Evolutionary conservation across 2,888 invertebrate genomes (phyloP).

Genomic region (Apodemia duryi): DNA sequence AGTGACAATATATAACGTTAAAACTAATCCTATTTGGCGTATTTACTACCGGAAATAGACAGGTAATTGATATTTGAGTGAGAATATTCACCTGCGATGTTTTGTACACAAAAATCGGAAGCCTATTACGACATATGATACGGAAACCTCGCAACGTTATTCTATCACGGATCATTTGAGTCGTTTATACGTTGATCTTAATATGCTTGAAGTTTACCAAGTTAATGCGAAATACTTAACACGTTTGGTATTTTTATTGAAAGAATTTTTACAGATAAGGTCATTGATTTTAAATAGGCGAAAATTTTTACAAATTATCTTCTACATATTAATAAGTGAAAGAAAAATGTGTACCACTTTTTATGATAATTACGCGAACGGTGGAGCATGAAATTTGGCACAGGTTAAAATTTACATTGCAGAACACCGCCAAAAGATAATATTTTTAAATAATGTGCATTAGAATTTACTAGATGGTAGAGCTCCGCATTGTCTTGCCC

Average conservation of each 20-base stretch:
- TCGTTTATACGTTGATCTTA: constrained; percentile 7
- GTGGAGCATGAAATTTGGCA: no score
- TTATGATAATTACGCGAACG: no score
- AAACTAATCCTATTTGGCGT: constrained; percentile 1
- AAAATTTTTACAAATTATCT: no score
- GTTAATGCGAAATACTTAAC: neutral
- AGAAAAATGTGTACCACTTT: no score
- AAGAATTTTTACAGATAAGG: no score
- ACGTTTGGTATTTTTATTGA: neutral
- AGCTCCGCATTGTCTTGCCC: no score
- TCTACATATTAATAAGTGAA: no score
- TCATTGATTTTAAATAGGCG: no score
- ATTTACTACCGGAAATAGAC: constrained; percentile 7
- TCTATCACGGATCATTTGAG: constrained; percentile 19
- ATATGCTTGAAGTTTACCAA: neutral
- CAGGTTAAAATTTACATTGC: no score
- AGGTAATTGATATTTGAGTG: constrained; percentile 9
- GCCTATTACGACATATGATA: constrained; percentile 32
- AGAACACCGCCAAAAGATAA: no score
- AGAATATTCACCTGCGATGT: constrained; percentile 1
- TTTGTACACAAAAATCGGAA: constrained; percentile 30
- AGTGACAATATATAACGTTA: neutral
- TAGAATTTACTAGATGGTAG: no score
- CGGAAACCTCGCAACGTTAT: constrained; percentile 31
- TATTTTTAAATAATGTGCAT: no score